Percentiles rank a stretch among this genome's conserved stretches.
These are phyloP conservation scores for Eristalinus aeneus DNA, from an alignment of 2,888 invertebrate genomes.

Conservation along the genomic window DNA sequence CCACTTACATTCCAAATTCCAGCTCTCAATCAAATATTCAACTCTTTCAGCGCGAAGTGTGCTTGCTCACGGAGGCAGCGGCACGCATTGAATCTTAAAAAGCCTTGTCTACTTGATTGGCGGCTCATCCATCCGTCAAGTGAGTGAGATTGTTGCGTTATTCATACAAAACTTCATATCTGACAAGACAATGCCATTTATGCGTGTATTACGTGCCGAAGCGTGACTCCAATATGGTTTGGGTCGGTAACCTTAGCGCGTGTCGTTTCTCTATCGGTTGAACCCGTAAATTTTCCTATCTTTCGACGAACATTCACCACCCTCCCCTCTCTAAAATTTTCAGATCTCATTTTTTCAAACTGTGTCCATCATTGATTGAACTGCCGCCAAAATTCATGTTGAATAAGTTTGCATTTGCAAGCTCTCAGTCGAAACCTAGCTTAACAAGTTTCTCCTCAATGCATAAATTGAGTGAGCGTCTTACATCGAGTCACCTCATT, in stretches of 20 bases:
- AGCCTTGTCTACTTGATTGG: not conserved
- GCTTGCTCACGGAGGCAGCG: too few relatives aligned
- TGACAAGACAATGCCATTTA: not conserved
- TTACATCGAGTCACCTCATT: not conserved
- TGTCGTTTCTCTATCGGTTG: not conserved
- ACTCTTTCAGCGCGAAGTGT: too few relatives aligned
- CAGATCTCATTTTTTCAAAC: not conserved
- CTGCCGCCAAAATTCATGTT: not conserved
- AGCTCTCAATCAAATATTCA: too few relatives aligned
- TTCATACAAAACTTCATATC: not conserved
- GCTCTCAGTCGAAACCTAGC: not conserved
- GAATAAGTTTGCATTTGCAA: not conserved
- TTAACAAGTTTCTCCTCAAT: not conserved
- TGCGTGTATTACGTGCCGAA: not conserved
- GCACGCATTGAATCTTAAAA: not conserved
- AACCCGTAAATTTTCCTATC: not conserved
- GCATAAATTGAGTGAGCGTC: not conserved
- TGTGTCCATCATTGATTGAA: not conserved
- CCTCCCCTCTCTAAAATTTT: not conserved
- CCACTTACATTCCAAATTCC: too few relatives aligned
- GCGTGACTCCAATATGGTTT: not conserved
- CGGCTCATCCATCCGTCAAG: not conserved
- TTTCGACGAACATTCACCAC: not conserved
- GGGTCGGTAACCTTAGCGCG: not conserved
- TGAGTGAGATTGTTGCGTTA: not conserved